A percentile compares a stretch with the other conserved stretches of the same genome.
Conservation (phyloP, 2,113 vertebrate genomes). For the Mastomys coucha region DNA sequence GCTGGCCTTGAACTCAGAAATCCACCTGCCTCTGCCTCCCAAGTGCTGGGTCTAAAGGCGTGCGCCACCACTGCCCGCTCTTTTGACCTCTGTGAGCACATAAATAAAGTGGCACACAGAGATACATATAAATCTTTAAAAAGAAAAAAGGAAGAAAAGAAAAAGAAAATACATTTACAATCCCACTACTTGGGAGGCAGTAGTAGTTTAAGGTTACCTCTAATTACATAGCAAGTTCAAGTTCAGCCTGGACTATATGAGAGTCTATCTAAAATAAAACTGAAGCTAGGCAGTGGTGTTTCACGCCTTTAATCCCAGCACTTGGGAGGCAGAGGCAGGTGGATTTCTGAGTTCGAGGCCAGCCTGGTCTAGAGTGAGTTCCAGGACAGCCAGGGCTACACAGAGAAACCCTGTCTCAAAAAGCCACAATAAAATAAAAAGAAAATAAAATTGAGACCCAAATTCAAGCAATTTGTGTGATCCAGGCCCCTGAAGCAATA, state of each 20-base stretch:
- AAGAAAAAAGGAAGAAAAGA: not conserved
- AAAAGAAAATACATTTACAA: not conserved
- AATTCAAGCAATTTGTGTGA: not conserved
- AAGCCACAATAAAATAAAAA: too few species aligned
- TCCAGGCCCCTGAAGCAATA: not conserved
- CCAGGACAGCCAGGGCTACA: too few species aligned
- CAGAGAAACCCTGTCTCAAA: too few species aligned
- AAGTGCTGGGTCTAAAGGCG: too few species aligned
- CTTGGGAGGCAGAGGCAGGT: too few species aligned
- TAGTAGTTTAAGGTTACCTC: not conserved
- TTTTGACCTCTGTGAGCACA: not conserved
- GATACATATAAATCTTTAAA: not conserved
- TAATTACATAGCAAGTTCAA: not conserved
- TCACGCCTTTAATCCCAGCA: too few species aligned
- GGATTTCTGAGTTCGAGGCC: too few species aligned
- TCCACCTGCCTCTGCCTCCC: too few species aligned
- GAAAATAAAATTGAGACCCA: not conserved
- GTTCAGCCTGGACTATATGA: not conserved
- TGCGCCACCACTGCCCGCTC: too few species aligned
- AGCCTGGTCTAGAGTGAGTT: too few species aligned
- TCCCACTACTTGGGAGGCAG: not conserved
- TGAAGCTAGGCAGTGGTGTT: too few species aligned
- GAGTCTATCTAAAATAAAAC: not conserved
- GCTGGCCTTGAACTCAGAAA: too few species aligned
- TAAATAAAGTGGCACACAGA: not conserved